Evolutionary conservation across 2,113 vertebrate species (phyloP).

Genomic region (Balaeniceps rex): DNA sequence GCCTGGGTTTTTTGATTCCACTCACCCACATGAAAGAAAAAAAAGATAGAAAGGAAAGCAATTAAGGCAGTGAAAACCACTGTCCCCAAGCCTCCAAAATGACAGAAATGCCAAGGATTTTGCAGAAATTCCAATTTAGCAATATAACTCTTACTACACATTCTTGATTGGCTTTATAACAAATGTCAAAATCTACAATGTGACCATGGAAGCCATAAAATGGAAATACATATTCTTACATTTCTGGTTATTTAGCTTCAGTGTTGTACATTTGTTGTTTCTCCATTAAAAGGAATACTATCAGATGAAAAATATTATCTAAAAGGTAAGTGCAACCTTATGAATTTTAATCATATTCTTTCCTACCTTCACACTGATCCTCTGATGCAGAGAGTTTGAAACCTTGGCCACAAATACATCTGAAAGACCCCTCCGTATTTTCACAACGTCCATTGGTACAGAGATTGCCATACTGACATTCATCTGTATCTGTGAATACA

Average conservation of each 20-base stretch:
- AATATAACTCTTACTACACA: neutral
- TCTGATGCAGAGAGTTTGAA: conserved; percentile 78
- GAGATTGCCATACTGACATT: conserved; percentile 86
- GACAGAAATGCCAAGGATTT: neutral
- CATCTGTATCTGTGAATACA: conserved; percentile 84
- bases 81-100: neutral
- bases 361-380: conserved; percentile 90
- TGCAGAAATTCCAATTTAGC: neutral
- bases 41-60: neutral
- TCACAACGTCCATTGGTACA: conserved; percentile 86
- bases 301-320: neutral
- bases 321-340: neutral
- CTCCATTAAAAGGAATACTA: neutral
- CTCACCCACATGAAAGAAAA: neutral
- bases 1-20: neutral
- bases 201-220: neutral
- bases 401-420: conserved; percentile 84
- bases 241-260: neutral
- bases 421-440: conserved; percentile 90
- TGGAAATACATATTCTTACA: neutral
- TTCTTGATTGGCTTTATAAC: neutral
- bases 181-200: neutral
- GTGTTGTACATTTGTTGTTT: neutral
- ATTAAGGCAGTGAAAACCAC: neutral
- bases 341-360: neutral